A percentile compares a stretch with the other conserved stretches of the same genome.
phyloP scores from a whole-genome alignment of 2,888 invertebrate species.

The Cephus nigrinus region DNA sequence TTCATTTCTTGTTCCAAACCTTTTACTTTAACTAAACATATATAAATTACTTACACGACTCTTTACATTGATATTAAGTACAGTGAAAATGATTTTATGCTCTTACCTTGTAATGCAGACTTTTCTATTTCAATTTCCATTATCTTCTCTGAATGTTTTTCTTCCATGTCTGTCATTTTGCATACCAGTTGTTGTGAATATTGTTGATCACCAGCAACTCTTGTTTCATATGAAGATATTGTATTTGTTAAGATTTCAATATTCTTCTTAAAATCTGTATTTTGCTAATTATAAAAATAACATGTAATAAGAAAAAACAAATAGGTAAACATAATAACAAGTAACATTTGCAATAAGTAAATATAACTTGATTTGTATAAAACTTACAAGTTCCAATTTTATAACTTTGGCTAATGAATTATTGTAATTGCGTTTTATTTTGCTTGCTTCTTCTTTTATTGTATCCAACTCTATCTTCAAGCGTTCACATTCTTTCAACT shows the following conservation, averaged over 20 bases:
- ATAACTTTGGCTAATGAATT: constrained; percentile 34
- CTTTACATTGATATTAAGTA: neutral
- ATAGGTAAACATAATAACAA: neutral
- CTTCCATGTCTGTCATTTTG: constrained; percentile 45
- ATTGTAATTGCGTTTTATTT: constrained; percentile 36
- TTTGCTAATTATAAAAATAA: constrained; percentile 32
- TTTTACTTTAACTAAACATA: constrained; percentile 37
- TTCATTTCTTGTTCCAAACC: constrained; percentile 40
- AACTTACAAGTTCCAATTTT: constrained; percentile 46
- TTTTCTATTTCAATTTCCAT: constrained; percentile 38
- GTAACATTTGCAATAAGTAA: neutral
- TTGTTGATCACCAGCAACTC: constrained; percentile 43
- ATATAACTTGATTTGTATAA: neutral
- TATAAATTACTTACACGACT: neutral
- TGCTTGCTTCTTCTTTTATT: constrained; percentile 28
- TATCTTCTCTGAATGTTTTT: constrained; percentile 24
- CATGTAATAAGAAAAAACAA: neutral
- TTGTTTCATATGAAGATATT: constrained; percentile 30
- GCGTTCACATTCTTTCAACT: constrained; percentile 46
- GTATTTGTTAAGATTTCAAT: constrained; percentile 23
- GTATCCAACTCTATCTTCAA: constrained; percentile 38
- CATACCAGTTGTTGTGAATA: constrained; percentile 45
- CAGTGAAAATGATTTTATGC: neutral
- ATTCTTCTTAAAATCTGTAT: constrained; percentile 32
- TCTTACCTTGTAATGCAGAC: constrained; percentile 40